These are phyloP conservation scores for Ectemnius cavifrons DNA, from an alignment of 2,888 invertebrate species.

Conservation along the genomic window DNA sequence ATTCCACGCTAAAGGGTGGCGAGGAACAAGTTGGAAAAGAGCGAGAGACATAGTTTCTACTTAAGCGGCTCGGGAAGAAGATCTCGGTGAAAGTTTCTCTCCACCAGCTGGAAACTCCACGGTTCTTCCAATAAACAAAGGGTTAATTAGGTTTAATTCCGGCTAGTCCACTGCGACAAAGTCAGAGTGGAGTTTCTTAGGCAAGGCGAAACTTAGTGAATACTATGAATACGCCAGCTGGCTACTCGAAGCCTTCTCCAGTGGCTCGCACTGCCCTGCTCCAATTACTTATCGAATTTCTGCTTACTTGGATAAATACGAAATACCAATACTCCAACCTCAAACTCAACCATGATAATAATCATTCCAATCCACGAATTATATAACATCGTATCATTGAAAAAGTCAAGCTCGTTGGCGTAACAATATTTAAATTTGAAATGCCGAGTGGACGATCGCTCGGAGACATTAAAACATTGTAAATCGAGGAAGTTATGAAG, in stretches of 20 bases:
- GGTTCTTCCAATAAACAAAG: conserved; percentile 13
- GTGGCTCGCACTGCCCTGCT: too few species aligned
- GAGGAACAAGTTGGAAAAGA: neutral
- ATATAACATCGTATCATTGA: too few species aligned
- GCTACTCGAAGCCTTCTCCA: neutral
- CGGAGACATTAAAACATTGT: too few species aligned
- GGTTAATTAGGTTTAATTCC: conserved; percentile 49
- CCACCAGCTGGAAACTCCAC: conserved; percentile 5
- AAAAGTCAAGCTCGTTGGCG: too few species aligned
- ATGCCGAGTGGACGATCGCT: too few species aligned
- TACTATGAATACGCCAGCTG: neutral
- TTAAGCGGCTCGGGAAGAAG: conserved; percentile 6
- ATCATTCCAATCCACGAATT: too few species aligned
- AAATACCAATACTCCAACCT: too few species aligned
- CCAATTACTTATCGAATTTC: too few species aligned
- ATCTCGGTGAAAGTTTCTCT: conserved; percentile 18
- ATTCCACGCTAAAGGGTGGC: neutral
- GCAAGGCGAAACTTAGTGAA: conserved; percentile 2
- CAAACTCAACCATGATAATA: too few species aligned
- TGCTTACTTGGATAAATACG: too few species aligned
- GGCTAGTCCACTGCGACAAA: conserved; percentile 11
- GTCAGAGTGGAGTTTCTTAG: conserved; percentile 16
- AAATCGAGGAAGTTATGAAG: too few species aligned
- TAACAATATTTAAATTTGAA: too few species aligned
- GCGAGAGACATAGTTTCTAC: neutral